Conservation (phyloP, 2,113 vertebrate genomes). For the Centropus unirufus region DNA sequence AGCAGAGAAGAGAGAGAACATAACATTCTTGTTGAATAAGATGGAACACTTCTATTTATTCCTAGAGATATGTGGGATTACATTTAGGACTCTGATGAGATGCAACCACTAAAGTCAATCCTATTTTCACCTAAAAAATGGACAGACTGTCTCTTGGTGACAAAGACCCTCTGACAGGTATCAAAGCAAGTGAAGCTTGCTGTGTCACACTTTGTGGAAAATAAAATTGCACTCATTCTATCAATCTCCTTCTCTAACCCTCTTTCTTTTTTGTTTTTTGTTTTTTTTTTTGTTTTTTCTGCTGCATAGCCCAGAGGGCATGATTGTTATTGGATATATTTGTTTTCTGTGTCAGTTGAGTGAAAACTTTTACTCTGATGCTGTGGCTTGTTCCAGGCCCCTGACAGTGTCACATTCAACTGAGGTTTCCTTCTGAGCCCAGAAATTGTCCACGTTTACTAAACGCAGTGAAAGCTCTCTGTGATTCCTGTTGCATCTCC, state of each 20-base stretch:
- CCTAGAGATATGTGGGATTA: slow-evolving; percentile 20
- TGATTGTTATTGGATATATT: slow-evolving; percentile 8
- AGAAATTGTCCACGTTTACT: not conserved
- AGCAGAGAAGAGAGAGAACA: not conserved
- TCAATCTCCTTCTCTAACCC: not conserved
- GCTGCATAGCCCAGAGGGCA: not conserved
- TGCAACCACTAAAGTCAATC: not conserved
- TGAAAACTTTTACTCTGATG: not conserved
- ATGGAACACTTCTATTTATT: slow-evolving; percentile 6
- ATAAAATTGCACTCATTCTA: slow-evolving; percentile 18
- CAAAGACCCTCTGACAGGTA: slow-evolving; percentile 39
- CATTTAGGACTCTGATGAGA: slow-evolving; percentile 24
- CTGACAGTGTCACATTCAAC: not conserved
- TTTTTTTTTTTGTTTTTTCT: not conserved
- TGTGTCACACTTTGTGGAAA: slow-evolving; percentile 24
- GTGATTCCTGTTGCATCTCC: not conserved
- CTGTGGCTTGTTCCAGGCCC: not conserved
- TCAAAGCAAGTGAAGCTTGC: slow-evolving; percentile 42
- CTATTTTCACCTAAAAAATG: slow-evolving; percentile 22
- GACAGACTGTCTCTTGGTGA: slow-evolving; percentile 38
- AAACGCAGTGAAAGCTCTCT: not conserved
- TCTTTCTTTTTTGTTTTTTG: not conserved
- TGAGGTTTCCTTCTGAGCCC: not conserved
- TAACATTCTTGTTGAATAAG: not conserved
- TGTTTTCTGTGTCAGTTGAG: not conserved